Evolutionary conservation across 2,113 vertebrate species (phyloP).

Genomic region (Nesoenas mayeri): DNA sequence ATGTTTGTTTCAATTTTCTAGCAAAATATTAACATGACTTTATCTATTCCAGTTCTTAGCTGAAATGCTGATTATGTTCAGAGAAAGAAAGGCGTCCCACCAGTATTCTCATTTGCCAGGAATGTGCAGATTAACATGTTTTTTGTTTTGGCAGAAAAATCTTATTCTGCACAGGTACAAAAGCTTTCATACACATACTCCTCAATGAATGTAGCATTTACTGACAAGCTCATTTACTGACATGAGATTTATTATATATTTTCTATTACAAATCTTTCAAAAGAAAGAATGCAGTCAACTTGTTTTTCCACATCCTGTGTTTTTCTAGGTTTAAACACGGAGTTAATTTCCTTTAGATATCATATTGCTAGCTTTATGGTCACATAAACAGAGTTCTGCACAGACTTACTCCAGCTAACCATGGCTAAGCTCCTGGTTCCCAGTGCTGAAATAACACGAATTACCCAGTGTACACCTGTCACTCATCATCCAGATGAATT

Average conservation of each 20-base stretch:
- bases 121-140: neutral
- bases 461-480: neutral
- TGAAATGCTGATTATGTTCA: neutral
- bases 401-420: neutral
- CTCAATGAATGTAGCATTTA: neutral
- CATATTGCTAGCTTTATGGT: neutral
- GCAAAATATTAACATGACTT: neutral
- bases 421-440: neutral
- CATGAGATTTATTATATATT: neutral
- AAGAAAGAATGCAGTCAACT: neutral
- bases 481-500: neutral
- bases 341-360: neutral
- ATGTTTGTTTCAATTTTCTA: neutral
- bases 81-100: neutral
- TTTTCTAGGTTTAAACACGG: neutral
- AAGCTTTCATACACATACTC: neutral
- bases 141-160: neutral
- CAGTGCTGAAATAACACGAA: neutral
- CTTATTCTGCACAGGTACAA: neutral
- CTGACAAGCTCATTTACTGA: neutral
- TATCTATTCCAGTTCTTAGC: neutral
- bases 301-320: neutral
- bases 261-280: neutral
- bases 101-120: neutral
- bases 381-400: neutral